phyloP scores from a whole-genome alignment of 2,888 invertebrate genomes.

The Mesorhabditis spiculigera region DNA sequence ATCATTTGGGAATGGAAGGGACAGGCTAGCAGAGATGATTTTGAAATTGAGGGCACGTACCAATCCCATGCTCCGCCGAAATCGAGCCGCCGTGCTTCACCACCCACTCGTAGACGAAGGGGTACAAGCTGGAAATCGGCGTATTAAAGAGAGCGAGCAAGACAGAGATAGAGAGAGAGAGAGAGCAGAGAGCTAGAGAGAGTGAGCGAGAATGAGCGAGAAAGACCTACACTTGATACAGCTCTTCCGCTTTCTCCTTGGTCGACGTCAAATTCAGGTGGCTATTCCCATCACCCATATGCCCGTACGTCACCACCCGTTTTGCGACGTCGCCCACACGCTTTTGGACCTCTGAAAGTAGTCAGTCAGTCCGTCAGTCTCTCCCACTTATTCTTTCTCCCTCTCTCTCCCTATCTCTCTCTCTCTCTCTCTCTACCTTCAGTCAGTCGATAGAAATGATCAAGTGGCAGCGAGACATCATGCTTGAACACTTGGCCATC shows the following conservation, averaged over 20 bases:
- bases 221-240: conserved; percentile 61
- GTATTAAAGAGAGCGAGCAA: no score
- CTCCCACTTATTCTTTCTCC: no score
- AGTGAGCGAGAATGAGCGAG: no score
- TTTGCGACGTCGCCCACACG: conserved; percentile 67
- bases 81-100: conserved; percentile 74
- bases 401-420: background rate
- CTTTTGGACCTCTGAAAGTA: conserved; percentile 65
- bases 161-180: no score
- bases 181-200: no score
- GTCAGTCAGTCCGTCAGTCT: no score
- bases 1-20: no score
- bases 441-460: conserved; percentile 80
- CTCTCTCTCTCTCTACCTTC: conserved; percentile 63
- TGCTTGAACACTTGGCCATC: conserved; percentile 92
- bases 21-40: background rate
- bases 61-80: conserved; percentile 95
- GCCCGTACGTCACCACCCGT: conserved; percentile 81
- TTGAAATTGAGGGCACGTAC: conserved; percentile 58
- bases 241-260: conserved; percentile 58
- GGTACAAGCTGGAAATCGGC: conserved; percentile 68
- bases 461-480: conserved; percentile 83
- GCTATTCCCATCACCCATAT: conserved; percentile 91
- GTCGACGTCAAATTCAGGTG: conserved; percentile 79
- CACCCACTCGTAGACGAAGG: conserved; percentile 82